A percentile compares a stretch with the other conserved stretches of the same genome.
These are phyloP conservation scores for Coelopa frigida DNA, from an alignment of 1,140 invertebrate genomes.

Conservation along the genomic window DNA sequence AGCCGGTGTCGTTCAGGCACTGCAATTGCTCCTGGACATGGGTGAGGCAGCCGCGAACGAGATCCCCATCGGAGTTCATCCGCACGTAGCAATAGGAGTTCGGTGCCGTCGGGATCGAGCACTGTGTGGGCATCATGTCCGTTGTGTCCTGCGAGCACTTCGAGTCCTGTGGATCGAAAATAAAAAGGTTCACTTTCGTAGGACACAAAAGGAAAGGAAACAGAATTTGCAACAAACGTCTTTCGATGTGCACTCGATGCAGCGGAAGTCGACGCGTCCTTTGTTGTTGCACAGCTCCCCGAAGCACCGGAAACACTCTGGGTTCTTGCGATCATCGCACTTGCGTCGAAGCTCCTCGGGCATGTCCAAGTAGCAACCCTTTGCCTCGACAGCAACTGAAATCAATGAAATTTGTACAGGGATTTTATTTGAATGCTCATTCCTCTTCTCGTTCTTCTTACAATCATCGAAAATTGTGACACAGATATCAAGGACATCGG, in stretches of 20 bases:
- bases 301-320: slow-evolving; percentile 28
- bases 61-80: not conserved
- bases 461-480: slow-evolving; percentile 32
- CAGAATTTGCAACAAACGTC: slow-evolving; percentile 16
- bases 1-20: slow-evolving; percentile 22
- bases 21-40: slow-evolving; percentile 21
- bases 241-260: slow-evolving; percentile 28
- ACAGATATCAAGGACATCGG: slow-evolving; percentile 32
- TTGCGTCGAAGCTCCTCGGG: slow-evolving; percentile 7
- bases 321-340: slow-evolving; percentile 5
- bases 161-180: slow-evolving; percentile 16
- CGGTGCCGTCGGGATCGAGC: slow-evolving; percentile 23
- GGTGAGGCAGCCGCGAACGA: slow-evolving; percentile 26
- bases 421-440: slow-evolving; percentile 5
- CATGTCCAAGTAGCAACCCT: slow-evolving; percentile 28
- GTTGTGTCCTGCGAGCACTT: slow-evolving; percentile 16
- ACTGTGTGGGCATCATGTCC: slow-evolving; percentile 18
- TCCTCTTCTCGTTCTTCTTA: slow-evolving; percentile 13
- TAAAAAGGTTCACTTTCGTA: slow-evolving; percentile 5
- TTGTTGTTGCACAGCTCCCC: slow-evolving; percentile 31
- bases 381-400: slow-evolving; percentile 29
- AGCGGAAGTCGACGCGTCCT: slow-evolving; percentile 29
- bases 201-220: not conserved
- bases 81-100: slow-evolving; percentile 37
- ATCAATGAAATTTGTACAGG: not conserved